A percentile compares a stretch with the other conserved stretches of the same genome.
Evolutionary conservation across 2,113 vertebrate species (phyloP).

Genomic region (Mystacornis crossleyi): DNA sequence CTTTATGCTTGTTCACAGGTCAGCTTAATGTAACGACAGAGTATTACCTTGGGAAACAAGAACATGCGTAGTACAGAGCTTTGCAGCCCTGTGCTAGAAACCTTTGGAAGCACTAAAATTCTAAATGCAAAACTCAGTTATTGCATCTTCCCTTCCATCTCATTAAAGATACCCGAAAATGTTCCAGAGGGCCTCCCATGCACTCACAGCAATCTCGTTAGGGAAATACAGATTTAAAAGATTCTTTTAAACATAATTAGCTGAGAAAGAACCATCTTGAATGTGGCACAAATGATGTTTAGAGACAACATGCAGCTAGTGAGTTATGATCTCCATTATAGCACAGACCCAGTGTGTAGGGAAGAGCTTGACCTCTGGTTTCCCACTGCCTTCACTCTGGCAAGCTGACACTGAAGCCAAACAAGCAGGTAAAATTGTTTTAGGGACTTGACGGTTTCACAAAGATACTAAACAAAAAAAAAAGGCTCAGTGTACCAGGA

Average conservation of each 20-base stretch:
- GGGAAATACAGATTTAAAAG: not conserved
- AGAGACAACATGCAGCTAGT: not conserved
- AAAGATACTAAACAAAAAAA: not conserved
- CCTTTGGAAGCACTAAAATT: not conserved
- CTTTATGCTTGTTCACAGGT: not conserved
- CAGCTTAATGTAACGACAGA: not conserved
- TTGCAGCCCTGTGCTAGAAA: not conserved
- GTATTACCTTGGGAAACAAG: not conserved
- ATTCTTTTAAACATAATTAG: not conserved
- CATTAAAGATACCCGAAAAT: not conserved
- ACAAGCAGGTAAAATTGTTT: not conserved
- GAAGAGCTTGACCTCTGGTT: not conserved
- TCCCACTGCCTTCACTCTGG: not conserved
- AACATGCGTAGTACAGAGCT: not conserved
- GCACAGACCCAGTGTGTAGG: not conserved
- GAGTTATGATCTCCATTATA: not conserved
- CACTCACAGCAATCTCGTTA: not conserved
- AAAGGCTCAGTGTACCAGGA: not conserved
- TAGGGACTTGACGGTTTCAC: not conserved
- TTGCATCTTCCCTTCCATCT: not conserved
- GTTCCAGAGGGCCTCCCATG: not conserved
- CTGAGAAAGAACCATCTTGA: not conserved
- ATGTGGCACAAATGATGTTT: not conserved
- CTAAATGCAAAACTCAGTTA: not conserved
- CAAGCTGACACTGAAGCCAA: not conserved